These are phyloP conservation scores for Podocnemis expansa DNA, from an alignment of 2,113 vertebrate species.

Conservation along the genomic window DNA sequence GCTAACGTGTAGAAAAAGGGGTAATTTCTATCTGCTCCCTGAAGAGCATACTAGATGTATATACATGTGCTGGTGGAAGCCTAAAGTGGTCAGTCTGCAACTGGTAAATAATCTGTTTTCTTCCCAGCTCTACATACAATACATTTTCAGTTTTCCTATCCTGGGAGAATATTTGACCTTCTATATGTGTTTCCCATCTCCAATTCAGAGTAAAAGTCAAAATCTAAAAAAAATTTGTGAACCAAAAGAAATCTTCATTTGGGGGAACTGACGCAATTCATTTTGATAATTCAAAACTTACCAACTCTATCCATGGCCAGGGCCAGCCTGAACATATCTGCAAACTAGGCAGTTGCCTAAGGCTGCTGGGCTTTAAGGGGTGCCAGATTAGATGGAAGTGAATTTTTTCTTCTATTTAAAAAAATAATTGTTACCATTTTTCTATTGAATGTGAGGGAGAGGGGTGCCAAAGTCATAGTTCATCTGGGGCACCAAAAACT, in stretches of 20 bases:
- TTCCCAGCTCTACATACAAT: too few species aligned
- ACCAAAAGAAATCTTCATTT: too few species aligned
- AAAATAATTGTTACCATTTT: too few species aligned
- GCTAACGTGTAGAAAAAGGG: not conserved
- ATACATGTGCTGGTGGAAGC: not conserved
- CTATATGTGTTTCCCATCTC: not conserved
- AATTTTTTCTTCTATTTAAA: too few species aligned
- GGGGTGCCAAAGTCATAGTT: too few species aligned
- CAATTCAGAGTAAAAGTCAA: not conserved
- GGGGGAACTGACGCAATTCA: too few species aligned
- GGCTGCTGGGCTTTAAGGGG: too few species aligned
- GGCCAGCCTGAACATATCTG: too few species aligned
- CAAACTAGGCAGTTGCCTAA: too few species aligned
- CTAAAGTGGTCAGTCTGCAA: not conserved
- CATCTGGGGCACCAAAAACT: too few species aligned
- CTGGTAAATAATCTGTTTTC: not conserved
- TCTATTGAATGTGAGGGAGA: too few species aligned
- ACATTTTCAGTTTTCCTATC: not conserved
- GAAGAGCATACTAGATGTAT: not conserved
- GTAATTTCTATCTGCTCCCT: not conserved
- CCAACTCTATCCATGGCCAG: not conserved
- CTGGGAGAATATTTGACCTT: not conserved
- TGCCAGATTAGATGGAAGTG: too few species aligned
- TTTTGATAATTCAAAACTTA: not conserved
- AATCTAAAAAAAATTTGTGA: not conserved